Evolutionary conservation across 2,888 invertebrate genomes (phyloP), one percentile per base, ranked within the genome.

Genomic region (Andrena fulva): DNA sequence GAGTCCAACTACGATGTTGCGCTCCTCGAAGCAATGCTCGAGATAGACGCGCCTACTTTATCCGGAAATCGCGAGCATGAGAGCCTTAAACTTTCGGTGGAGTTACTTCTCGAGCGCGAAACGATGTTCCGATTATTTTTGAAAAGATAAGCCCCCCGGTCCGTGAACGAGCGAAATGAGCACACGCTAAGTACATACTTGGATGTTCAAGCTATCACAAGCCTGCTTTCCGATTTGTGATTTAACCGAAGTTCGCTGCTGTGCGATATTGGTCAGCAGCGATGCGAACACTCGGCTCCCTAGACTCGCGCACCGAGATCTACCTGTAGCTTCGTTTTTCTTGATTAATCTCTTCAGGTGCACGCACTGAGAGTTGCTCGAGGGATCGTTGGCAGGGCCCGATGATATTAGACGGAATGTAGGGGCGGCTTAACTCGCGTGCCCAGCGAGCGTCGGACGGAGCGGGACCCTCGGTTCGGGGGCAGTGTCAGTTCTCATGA

Each of bases 281-380:
- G 3, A 62, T 74, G 72, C 79, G 75, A 75, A 76, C 77, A 83
- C 72, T 85, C 59, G 77, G 70, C 79, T 77, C 77, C 72, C 42
- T 35, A 64, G 80, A 85, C 75, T 77, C 80, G 60, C 76, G 50
- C 20, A 64, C 76, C 68, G 42, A 31, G 56, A 71, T 84, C 80
- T 87, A 83, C 84, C 85, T 80, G 83, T 82, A 64, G 73, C 78
- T 67, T 66, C 82, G 63, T 31, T 63, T 81, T 77, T 80, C 70
- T 80, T 31, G 7, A 54, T 63, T 79, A 83, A 85, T 79, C 69
- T 62, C 50, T 33, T 79, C 50, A 69, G 29, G 56, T 29, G 29
- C 42, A 63, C 56, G 59, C 56, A 70, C 33, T 20, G 66, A 33
- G 60, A 82, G 63, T 74, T 59, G 33, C 7, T 68, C 8, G 48